Evolutionary conservation across 2,113 vertebrate species (phyloP), one percentile per base, ranked within the genome.

Genomic region (Sigmodon hispidus): DNA sequence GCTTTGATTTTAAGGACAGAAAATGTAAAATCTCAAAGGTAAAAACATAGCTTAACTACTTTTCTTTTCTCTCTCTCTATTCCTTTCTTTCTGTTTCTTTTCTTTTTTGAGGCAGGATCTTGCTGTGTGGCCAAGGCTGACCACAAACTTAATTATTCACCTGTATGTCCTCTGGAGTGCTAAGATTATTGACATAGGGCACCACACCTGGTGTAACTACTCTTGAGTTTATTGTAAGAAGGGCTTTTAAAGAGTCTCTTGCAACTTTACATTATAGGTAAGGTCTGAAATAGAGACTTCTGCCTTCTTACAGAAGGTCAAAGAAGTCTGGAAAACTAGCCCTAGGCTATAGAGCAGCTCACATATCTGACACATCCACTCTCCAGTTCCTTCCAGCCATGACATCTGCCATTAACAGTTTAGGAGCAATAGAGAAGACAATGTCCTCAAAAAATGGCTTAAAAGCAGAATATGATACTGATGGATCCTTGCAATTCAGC

Each of bases 221-320:
- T 83, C 16, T 36, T 72, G 15, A 84, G 85, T 94, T 91, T 95
- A 87, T 19, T 90, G 1, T 22, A 85, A 93, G 59, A 80, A 93
- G 61, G 11, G 48, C 7, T 31, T 92, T 89, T 90, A 95, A 94
- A 48, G 50, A 70, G 73, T 83, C 22, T 75, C 88, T 36, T 91
- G 63, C 0, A 91, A 67, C 50, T 93, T 6, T 77, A 57, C 80
- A 61, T 67, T 76, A 73, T 0, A 81, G 40, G 9, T 61, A 29
- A 92, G 5, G 3, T 24, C 67, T 96, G 43, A 40, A 61, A 59
- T 1, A 48, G 70, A 43, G 59, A n/a, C 61, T 59, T 59, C 55
- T 91, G 34, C 34, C 36, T 91, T 90, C 65, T 80, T 31, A 48
- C 13, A 21, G 22, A 65, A 31, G 57, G 50, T 52, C 55, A 94